phyloP scores from a whole-genome alignment of 2,888 invertebrate genomes.

The Lithophane leautieri region DNA sequence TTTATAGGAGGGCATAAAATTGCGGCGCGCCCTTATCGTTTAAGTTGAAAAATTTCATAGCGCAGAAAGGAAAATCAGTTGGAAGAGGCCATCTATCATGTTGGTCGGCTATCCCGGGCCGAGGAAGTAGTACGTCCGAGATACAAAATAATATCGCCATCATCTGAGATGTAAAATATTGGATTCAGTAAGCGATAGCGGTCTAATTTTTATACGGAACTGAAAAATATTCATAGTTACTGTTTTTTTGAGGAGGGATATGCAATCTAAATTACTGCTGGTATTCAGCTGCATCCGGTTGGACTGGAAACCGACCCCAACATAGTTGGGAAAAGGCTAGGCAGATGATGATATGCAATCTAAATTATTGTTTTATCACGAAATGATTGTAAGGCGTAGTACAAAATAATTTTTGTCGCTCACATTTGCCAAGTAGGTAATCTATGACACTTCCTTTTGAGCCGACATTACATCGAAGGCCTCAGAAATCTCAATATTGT shows the following conservation, averaged over 20 bases:
- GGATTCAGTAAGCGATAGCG: constrained; percentile 58
- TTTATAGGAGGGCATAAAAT: constrained; percentile 78
- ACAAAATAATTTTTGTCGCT: background rate
- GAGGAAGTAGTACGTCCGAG: constrained; percentile 80
- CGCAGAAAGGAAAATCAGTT: constrained; percentile 82
- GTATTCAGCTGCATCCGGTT: too few species aligned
- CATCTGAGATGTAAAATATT: constrained; percentile 74
- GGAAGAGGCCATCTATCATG: constrained; percentile 83
- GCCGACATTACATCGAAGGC: background rate
- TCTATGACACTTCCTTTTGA: background rate
- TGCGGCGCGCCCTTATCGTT: constrained; percentile 81
- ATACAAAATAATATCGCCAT: constrained; percentile 80
- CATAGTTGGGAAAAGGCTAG: too few species aligned
- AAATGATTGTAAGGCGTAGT: background rate
- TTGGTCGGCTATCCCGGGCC: constrained; percentile 75
- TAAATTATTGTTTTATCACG: background rate
- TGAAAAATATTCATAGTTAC: constrained; percentile 10
- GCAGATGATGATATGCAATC: background rate
- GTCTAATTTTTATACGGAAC: constrained; percentile 37
- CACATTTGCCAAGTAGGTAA: background rate
- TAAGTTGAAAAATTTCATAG: constrained; percentile 85
- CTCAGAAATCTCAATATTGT: background rate
- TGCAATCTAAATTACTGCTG: background rate
- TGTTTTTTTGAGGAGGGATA: background rate
- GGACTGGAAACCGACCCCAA: too few species aligned